Percentiles rank a stretch among this genome's conserved stretches.
Evolutionary conservation across 2,113 vertebrate species (phyloP).

Genomic region (Pseudopipra pipra): DNA sequence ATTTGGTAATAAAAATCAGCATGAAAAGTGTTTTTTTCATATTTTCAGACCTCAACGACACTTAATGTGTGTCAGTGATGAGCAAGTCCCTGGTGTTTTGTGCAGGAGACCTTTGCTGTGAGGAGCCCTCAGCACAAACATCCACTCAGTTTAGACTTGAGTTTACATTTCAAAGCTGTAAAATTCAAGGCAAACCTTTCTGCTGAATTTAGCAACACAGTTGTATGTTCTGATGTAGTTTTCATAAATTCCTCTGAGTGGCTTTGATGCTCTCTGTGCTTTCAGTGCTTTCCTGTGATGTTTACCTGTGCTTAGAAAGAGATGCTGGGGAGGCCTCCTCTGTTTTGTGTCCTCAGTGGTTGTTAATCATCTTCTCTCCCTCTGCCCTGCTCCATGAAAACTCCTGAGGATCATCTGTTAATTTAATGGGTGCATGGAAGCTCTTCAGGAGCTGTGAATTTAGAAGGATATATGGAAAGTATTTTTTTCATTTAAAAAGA

Average conservation of each 20-base stretch:
- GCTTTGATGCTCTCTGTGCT: neutral
- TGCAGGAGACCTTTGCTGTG: neutral
- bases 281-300: neutral
- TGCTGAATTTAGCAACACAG: neutral
- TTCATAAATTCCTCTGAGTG: neutral
- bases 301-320: neutral
- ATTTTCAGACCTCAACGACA: neutral
- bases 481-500: neutral
- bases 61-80: accelerated
- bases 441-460: neutral
- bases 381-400: neutral
- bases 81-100: neutral
- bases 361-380: neutral
- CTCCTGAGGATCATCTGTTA: neutral
- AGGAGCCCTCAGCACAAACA: neutral
- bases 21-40: neutral
- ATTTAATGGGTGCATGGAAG: neutral
- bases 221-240: neutral
- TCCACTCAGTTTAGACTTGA: neutral
- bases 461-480: neutral
- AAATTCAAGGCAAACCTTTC: neutral
- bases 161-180: neutral
- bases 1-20: neutral
- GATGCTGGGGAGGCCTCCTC: neutral
- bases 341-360: neutral